A percentile compares a stretch with the other conserved stretches of the same genome.
These are phyloP conservation scores for Heteropelma amictum DNA, from an alignment of 2,888 invertebrate genomes.

Conservation along the genomic window DNA sequence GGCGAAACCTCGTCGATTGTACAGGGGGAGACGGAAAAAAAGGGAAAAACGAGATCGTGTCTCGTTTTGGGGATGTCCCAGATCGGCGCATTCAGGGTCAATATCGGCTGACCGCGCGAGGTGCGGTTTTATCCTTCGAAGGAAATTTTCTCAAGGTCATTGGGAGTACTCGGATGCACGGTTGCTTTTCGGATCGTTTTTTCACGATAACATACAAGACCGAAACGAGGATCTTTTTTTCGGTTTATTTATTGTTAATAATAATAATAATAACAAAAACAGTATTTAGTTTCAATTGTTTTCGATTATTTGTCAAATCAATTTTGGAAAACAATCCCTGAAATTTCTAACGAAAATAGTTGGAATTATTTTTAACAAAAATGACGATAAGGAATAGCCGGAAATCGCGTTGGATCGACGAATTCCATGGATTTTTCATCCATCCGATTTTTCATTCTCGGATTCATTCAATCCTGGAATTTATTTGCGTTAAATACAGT, in stretches of 20 bases:
- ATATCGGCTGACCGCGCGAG: conserved; percentile 30
- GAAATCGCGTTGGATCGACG: too few relatives aligned
- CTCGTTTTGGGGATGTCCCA: conserved; percentile 50
- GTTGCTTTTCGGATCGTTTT: not conserved
- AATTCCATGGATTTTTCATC: too few relatives aligned
- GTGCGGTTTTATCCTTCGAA: conserved; percentile 23
- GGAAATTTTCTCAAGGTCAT: conserved; percentile 15
- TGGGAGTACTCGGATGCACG: not conserved
- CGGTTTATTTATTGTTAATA: too few relatives aligned
- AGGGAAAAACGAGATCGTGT: conserved; percentile 25
- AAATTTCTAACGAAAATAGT: too few relatives aligned
- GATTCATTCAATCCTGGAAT: too few relatives aligned
- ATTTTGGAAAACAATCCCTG: too few relatives aligned
- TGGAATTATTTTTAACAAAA: too few relatives aligned
- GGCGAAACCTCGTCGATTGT: conserved; percentile 6
- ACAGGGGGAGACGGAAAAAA: conserved; percentile 6
- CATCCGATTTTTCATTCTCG: too few relatives aligned
- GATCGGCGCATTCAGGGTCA: conserved; percentile 44
- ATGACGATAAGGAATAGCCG: too few relatives aligned
- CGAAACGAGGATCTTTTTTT: not conserved
- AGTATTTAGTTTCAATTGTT: too few relatives aligned
- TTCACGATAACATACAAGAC: not conserved
- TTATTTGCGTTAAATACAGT: too few relatives aligned
- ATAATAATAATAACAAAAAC: too few relatives aligned
- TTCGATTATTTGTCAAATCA: not conserved